Evolutionary conservation across 2,797 vertebrate species (phyloP).

Genomic region (Takifugu ocellatus): DNA sequence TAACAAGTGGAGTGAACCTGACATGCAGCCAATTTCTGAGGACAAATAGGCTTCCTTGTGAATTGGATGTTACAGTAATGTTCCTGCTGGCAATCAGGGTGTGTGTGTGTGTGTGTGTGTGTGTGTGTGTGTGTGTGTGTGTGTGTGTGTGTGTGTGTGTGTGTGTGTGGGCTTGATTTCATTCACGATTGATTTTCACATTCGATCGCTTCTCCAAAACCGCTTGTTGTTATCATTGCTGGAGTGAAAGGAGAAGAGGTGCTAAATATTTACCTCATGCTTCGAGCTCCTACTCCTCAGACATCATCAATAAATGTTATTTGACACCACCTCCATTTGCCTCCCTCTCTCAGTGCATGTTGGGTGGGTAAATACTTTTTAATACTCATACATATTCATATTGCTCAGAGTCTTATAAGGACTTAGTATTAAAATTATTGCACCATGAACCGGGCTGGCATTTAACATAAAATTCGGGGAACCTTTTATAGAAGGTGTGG

Average conservation of each 20-base stretch:
- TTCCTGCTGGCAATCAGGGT: background rate
- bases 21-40: slow-evolving; percentile 1
- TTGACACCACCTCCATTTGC: too few relatives aligned
- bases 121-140: too few relatives aligned
- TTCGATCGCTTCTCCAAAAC: background rate
- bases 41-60: background rate
- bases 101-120: too few relatives aligned
- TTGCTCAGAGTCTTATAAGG: background rate
- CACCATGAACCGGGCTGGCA: background rate
- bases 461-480: background rate
- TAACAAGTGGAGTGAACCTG: slow-evolving; percentile 6
- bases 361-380: too few relatives aligned
- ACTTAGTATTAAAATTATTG: background rate
- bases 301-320: too few relatives aligned
- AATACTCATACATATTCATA: too few relatives aligned
- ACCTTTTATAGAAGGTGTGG: background rate
- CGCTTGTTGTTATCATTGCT: background rate
- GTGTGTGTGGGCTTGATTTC: background rate
- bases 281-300: too few relatives aligned
- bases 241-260: background rate
- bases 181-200: background rate
- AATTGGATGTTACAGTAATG: background rate
- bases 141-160: too few relatives aligned
- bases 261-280: background rate
- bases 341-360: too few relatives aligned